phyloP scores from a whole-genome alignment of 2,113 vertebrate genomes.

The Sylvicapra grimmia region DNA sequence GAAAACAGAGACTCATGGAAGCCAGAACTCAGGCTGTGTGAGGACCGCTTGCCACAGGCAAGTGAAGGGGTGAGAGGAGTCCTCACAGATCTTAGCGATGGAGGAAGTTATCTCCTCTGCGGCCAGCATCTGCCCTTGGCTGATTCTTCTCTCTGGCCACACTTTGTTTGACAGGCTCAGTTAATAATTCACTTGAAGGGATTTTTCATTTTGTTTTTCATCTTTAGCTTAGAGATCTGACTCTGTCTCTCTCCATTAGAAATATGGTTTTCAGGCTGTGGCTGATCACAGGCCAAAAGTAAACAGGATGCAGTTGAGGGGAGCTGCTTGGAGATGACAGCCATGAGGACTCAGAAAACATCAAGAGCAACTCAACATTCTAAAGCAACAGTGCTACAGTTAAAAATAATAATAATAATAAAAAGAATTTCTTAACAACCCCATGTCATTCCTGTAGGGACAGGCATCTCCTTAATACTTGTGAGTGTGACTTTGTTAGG shows the following conservation, averaged over 20 bases:
- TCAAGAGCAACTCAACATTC: neutral
- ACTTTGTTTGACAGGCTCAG: neutral
- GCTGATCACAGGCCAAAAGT: neutral
- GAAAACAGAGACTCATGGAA: neutral
- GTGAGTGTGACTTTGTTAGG: neutral
- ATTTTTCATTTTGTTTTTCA: neutral
- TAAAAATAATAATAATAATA: neutral
- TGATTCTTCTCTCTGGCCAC: neutral
- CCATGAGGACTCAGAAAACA: neutral
- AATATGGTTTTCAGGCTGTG: neutral
- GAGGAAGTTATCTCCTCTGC: neutral
- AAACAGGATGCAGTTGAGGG: neutral
- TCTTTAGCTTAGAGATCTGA: neutral
- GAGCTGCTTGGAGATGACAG: neutral
- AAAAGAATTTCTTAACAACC: neutral
- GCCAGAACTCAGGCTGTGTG: neutral
- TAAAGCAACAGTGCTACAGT: neutral
- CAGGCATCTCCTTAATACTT: neutral
- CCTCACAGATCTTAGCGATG: neutral
- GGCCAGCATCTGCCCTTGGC: too few relatives aligned
- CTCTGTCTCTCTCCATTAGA: neutral
- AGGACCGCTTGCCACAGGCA: neutral
- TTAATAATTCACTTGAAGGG: neutral
- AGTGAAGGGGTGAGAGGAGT: neutral
- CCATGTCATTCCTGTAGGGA: neutral